Evolutionary conservation across 2,797 vertebrate species (phyloP).

Genomic region (Passerculus sandwichensis): DNA sequence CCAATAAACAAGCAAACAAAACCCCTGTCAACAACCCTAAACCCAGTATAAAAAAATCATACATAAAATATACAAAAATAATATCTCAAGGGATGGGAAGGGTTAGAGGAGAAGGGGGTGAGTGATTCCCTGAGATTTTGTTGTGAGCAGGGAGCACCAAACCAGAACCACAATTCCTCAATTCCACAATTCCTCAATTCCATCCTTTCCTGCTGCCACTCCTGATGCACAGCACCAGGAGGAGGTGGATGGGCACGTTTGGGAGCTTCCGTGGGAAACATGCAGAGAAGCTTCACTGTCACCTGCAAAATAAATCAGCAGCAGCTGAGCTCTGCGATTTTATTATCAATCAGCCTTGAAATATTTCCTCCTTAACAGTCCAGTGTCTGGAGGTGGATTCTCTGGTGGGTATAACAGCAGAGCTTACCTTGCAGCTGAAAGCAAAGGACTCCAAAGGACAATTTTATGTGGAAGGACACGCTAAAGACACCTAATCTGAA

Average conservation of each 20-base stretch:
- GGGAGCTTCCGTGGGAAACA: not conserved
- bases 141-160: not conserved
- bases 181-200: not conserved
- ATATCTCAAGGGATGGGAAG: not conserved
- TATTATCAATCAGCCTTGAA: constrained; percentile 64
- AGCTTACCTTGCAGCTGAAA: not conserved
- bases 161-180: not conserved
- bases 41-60: accelerated
- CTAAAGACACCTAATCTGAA: not conserved
- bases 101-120: not conserved
- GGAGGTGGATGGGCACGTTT: not conserved
- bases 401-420: not conserved
- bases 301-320: constrained; percentile 45
- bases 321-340: not conserved
- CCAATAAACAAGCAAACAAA: not conserved
- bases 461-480: not conserved
- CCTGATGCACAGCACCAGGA: not conserved
- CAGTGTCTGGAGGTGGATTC: constrained; percentile 6
- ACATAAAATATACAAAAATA: not conserved
- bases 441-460: not conserved
- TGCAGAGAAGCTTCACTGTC: not conserved
- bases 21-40: accelerated
- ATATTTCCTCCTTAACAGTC: constrained; percentile 44
- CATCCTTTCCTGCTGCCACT: not conserved
- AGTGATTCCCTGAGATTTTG: not conserved